Conservation (phyloP, 2,113 vertebrate species). For the Beaufortia kweichowensis region DNA sequence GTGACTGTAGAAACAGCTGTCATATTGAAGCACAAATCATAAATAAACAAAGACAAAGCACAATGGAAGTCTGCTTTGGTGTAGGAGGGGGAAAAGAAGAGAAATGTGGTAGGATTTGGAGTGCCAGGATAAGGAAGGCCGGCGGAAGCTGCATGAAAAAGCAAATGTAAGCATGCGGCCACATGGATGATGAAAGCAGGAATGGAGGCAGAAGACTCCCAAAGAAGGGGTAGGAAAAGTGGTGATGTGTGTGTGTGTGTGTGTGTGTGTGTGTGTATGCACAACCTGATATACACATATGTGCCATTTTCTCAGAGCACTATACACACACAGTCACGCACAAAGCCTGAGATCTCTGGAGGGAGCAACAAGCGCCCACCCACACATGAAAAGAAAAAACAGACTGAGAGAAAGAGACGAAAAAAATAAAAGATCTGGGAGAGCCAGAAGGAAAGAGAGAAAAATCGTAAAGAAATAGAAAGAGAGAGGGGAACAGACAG, state of each 20-base stretch:
- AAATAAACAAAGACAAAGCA: background rate
- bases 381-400: conserved; percentile 17
- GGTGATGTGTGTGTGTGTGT: background rate
- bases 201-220: background rate
- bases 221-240: background rate
- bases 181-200: background rate
- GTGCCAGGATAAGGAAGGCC: background rate
- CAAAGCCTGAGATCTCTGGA: conserved; percentile 27
- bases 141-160: conserved; percentile 5
- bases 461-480: no score
- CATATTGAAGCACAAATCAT: background rate
- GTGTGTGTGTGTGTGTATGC: background rate
- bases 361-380: conserved; percentile 11
- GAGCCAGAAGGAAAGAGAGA: conserved; percentile 8
- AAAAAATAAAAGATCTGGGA: conserved; percentile 3
- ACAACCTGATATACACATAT: conserved; percentile 8
- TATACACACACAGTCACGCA: conserved; percentile 9
- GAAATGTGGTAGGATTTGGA: background rate
- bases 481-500: no score
- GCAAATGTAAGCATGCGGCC: conserved; percentile 13
- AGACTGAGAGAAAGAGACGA: conserved; percentile 10
- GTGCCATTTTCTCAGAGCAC: conserved; percentile 18
- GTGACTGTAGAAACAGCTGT: background rate
- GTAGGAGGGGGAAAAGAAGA: background rate
- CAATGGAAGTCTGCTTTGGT: background rate